These are phyloP conservation scores for Ametastegia equiseti DNA, from an alignment of 2,888 invertebrate genomes.

Conservation along the genomic window DNA sequence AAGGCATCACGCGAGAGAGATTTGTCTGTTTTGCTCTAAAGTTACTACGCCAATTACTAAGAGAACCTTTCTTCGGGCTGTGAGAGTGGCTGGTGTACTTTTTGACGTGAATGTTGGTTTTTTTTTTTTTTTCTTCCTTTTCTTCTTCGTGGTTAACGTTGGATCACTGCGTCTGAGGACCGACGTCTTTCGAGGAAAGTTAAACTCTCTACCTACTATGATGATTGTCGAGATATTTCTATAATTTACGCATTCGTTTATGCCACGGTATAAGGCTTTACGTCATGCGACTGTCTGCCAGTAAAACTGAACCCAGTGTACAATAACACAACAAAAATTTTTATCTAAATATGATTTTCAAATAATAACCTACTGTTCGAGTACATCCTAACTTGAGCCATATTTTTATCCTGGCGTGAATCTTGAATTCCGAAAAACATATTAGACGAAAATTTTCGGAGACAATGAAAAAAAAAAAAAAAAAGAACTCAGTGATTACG, in stretches of 20 bases:
- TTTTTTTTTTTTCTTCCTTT: background rate
- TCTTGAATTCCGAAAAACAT: background rate
- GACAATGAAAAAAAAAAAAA: conserved; percentile 21
- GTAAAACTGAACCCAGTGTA: background rate
- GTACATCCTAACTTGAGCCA: too few species aligned
- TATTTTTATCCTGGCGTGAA: background rate
- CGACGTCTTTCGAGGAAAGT: conserved; percentile 32
- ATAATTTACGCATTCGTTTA: background rate
- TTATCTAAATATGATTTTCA: too few species aligned
- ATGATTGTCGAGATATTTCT: background rate
- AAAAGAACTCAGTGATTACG: background rate
- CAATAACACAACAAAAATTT: background rate
- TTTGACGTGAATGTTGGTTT: background rate
- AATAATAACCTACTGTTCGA: too few species aligned
- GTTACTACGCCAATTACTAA: conserved; percentile 24
- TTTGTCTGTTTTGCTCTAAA: conserved; percentile 33
- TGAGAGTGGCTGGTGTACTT: conserved; percentile 19
- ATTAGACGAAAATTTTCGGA: background rate
- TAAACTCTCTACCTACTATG: conserved; percentile 38
- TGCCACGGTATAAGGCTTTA: background rate
- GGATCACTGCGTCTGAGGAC: conserved; percentile 1
- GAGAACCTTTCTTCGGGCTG: conserved; percentile 43
- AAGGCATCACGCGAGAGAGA: conserved; percentile 21
- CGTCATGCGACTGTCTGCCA: background rate
- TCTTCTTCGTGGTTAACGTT: background rate